Evolutionary conservation across 2,888 invertebrate species (phyloP).

Genomic region (Volucella zonaria): DNA sequence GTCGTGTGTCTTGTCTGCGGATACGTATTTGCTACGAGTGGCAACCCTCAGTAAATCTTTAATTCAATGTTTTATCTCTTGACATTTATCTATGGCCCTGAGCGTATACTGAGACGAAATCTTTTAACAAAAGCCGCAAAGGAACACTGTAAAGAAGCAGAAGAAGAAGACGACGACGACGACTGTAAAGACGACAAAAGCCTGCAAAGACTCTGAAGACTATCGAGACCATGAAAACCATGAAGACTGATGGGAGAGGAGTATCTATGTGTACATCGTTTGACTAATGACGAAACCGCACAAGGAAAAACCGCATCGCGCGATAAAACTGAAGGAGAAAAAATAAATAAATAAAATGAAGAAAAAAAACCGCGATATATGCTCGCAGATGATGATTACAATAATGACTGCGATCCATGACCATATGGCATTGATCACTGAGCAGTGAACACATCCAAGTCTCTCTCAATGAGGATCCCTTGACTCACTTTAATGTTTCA

Average conservation of each 20-base stretch:
- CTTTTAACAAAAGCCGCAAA: slow-evolving; percentile 70
- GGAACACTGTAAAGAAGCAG: slow-evolving; percentile 10
- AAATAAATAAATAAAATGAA: not conserved
- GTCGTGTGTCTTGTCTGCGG: slow-evolving; percentile 46
- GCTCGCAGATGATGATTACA: slow-evolving; percentile 70
- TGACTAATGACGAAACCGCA: slow-evolving; percentile 71
- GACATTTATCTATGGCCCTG: slow-evolving; percentile 67
- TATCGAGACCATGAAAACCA: not conserved
- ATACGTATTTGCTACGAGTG: not conserved
- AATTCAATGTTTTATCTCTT: slow-evolving; percentile 67
- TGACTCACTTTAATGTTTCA: slow-evolving; percentile 64
- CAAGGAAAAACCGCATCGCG: slow-evolving; percentile 60
- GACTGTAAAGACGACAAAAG: not conserved
- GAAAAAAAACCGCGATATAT: slow-evolving; percentile 60
- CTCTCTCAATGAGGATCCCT: slow-evolving; percentile 44
- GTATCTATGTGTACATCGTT: slow-evolving; percentile 63
- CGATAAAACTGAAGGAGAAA: slow-evolving; percentile 59
- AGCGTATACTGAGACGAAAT: slow-evolving; percentile 65
- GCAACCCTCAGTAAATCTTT: slow-evolving; percentile 7
- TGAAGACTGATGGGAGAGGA: slow-evolving; percentile 1
- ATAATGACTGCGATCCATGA: slow-evolving; percentile 73
- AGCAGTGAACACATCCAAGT: slow-evolving; percentile 57
- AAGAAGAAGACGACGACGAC: no score
- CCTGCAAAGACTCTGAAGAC: not conserved
- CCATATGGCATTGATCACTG: slow-evolving; percentile 72